Evolutionary conservation across 2,888 invertebrate species (phyloP).

Genomic region (Drosophila fulvimacula): DNA sequence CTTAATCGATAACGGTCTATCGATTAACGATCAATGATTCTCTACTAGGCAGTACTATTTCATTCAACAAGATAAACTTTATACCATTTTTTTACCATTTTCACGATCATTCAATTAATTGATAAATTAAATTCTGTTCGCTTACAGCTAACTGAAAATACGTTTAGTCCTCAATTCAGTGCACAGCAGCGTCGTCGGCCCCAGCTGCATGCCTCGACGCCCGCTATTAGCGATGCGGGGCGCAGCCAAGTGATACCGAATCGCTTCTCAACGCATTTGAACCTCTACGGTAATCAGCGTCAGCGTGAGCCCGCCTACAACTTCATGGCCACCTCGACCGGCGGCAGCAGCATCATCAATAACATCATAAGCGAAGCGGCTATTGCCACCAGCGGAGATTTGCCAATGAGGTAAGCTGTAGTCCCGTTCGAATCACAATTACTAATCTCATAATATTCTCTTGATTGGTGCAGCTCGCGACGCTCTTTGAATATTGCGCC

Average conservation of each 20-base stretch:
- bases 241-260: conserved; percentile 27
- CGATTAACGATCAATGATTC: too few relatives aligned
- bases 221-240: conserved; percentile 42
- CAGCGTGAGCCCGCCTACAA: conserved; percentile 77
- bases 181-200: conserved; percentile 58
- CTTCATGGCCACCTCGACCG: conserved; percentile 42
- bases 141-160: conserved; percentile 35
- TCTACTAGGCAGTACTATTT: too few relatives aligned
- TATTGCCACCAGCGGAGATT: conserved; percentile 72
- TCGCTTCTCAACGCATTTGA: conserved; percentile 54
- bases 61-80: neutral
- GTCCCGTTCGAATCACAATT: too few relatives aligned
- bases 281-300: conserved; percentile 66
- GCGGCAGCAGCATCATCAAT: conserved; percentile 8
- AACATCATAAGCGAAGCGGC: conserved; percentile 42
- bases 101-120: neutral
- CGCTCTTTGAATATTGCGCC: conserved; percentile 81
- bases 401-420: conserved; percentile 58
- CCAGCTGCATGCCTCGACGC: conserved; percentile 49
- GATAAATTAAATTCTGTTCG: neutral
- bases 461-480: conserved; percentile 66
- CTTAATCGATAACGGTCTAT: too few relatives aligned
- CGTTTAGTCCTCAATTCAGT: conserved; percentile 49
- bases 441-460: neutral
- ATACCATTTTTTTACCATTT: neutral